Evolutionary conservation across 2,888 invertebrate species (phyloP), one percentile per base, ranked within the genome.

Genomic region (Ceraclea dissimilis): DNA sequence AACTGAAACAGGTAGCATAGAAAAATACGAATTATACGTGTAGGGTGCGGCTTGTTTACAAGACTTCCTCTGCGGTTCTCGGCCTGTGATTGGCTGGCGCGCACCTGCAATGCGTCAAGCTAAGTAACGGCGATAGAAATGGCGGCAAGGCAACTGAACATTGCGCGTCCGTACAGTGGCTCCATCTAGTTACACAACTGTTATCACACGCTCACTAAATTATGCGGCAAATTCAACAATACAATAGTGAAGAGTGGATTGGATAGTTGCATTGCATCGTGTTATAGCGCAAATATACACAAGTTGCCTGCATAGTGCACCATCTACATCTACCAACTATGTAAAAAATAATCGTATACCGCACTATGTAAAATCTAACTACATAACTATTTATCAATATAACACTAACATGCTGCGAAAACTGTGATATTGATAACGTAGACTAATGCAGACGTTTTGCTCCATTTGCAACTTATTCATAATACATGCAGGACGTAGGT

Each of bases 51-150:
- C 83, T 81, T 83, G 80, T 80, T 81, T 82, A 85, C 81, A 80
- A 80, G 80, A 78, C 79, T 79, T 79, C 81, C 73, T 71, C 67
- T 69, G 66, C 75, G 75, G 67, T 69, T 66, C 67, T 65, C 76
- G 81, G 79, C 78, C 80, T 80, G 79, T 80, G 83, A 87, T 88
- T 87, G 87, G 87, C 80, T 79, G 79, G 72, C 79, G 81, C 83
- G 83, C 84, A 88, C 87, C 88, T 86, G 88, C 88, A 88, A 86
- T 88, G 86, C 87, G 87, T 86, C 87, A 87, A 80, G 75, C 74
- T 69, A n/a, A 66, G 65, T 64, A 64, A 66, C 67, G 52, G 56
- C 56, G 56, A 49, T 52, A 56, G 48, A 54, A 49, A 54, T 49
- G 56, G 74, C 74, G 70, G 67, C 65, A 64, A 65, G 47, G 49